A percentile compares a stretch with the other conserved stretches of the same genome.
phyloP scores from a whole-genome alignment of 2,888 invertebrate species.

The Zonitis immaculata region DNA sequence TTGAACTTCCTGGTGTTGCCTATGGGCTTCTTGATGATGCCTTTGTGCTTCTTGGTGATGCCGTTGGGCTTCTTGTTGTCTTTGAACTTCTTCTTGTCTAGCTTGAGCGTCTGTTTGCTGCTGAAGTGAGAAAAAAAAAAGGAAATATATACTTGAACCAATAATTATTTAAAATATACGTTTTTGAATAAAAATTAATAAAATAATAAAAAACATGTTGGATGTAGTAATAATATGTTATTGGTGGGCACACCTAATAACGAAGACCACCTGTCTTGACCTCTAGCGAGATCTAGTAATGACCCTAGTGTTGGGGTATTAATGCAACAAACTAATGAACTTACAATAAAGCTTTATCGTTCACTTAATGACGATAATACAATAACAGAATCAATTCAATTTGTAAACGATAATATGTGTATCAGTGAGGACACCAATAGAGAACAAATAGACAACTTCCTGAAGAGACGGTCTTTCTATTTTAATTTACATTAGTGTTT shows the following conservation, averaged over 20 bases:
- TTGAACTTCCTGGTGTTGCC: constrained; percentile 32
- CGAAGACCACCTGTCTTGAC: constrained; percentile 42
- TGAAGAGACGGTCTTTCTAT: not conserved
- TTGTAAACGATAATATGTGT: not conserved
- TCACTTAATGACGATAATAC: constrained; percentile 6
- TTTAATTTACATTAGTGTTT: too few species aligned
- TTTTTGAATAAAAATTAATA: constrained; percentile 7
- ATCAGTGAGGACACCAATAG: not conserved
- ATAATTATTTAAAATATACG: constrained; percentile 4
- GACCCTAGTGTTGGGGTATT: constrained; percentile 29
- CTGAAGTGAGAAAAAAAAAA: constrained; percentile 2
- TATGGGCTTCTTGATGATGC: constrained; percentile 39
- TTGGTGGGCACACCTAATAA: constrained; percentile 30
- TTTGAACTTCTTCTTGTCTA: constrained; percentile 41
- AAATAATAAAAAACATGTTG: constrained; percentile 6
- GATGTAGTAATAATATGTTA: constrained; percentile 10
- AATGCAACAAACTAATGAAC: constrained; percentile 9
- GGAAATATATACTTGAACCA: not conserved
- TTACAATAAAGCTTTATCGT: constrained; percentile 12
- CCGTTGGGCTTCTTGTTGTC: constrained; percentile 32
- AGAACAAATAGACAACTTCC: not conserved
- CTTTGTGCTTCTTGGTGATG: constrained; percentile 33
- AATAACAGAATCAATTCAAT: not conserved
- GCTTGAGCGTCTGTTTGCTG: constrained; percentile 33
- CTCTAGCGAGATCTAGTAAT: constrained; percentile 39